These are phyloP conservation scores for Trachelus troglodyta DNA, from an alignment of 2,888 invertebrate genomes.

Conservation along the genomic window DNA sequence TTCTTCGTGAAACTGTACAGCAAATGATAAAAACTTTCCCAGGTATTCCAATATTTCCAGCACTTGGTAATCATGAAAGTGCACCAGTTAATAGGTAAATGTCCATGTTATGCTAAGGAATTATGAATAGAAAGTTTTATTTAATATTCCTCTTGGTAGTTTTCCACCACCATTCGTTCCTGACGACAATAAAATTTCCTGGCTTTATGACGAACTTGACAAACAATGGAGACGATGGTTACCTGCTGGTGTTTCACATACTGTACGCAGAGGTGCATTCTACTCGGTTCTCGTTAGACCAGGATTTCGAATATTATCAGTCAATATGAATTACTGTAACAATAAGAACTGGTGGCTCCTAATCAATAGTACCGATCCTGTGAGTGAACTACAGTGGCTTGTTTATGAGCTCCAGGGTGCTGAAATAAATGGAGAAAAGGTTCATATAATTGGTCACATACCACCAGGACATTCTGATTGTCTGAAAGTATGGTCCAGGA, in stretches of 20 bases:
- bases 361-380: constrained; percentile 95
- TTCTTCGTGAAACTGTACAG: constrained; percentile 85
- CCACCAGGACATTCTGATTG: constrained; percentile 95
- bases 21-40: constrained; percentile 91
- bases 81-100: constrained; percentile 91
- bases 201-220: constrained; percentile 93
- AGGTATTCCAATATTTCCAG: constrained; percentile 92
- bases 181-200: constrained; percentile 85
- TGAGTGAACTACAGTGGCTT: constrained; percentile 94
- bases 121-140: too few species aligned
- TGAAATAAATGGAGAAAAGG: constrained; percentile 93
- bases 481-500: constrained; percentile 94
- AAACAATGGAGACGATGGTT: constrained; percentile 93
- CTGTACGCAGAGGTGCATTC: constrained; percentile 88
- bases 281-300: constrained; percentile 92
- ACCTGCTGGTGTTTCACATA: constrained; percentile 86
- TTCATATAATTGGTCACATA: constrained; percentile 96
- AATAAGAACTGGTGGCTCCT: constrained; percentile 96
- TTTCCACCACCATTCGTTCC: constrained; percentile 90
- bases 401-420: constrained; percentile 94
- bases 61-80: constrained; percentile 96
- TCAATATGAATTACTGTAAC: constrained; percentile 98
- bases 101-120: too few species aligned
- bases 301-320: constrained; percentile 89
- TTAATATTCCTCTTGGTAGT: constrained; percentile 67